phyloP scores from a whole-genome alignment of 2,888 invertebrate genomes.

The Caenorhabditis japonica region DNA sequence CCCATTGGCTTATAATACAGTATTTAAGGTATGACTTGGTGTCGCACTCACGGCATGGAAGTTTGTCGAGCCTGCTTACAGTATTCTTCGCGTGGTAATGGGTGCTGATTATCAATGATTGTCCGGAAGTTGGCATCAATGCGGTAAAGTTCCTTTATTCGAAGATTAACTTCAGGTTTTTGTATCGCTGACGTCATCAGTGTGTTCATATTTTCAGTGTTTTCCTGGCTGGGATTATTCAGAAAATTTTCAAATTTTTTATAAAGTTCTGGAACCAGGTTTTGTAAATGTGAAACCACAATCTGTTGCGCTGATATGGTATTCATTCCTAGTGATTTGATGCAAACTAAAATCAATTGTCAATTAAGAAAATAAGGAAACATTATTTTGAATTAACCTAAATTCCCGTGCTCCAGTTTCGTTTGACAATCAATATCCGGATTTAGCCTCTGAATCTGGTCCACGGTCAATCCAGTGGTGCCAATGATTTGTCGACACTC shows the following conservation, averaged over 20 bases:
- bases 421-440: slow-evolving; percentile 8
- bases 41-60: neutral
- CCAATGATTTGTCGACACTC: slow-evolving; percentile 12
- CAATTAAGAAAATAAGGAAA: no score
- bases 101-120: slow-evolving; percentile 34
- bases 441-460: slow-evolving; percentile 11
- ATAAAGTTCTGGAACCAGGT: slow-evolving; percentile 8
- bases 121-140: slow-evolving; percentile 16
- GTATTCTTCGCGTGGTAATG: slow-evolving; percentile 17
- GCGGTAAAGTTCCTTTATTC: slow-evolving; percentile 28
- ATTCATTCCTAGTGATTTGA: slow-evolving; percentile 15
- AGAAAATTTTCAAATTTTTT: slow-evolving; percentile 10
- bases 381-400: neutral
- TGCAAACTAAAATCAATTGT: slow-evolving; percentile 17
- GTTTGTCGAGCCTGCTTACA: slow-evolving; percentile 11
- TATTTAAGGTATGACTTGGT: no score
- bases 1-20: no score
- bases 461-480: slow-evolving; percentile 3
- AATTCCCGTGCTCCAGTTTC: slow-evolving; percentile 9
- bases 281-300: slow-evolving; percentile 8
- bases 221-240: slow-evolving; percentile 13
- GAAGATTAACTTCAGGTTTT: slow-evolving; percentile 15
- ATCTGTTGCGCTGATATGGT: slow-evolving; percentile 20
- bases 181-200: neutral
- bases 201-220: slow-evolving; percentile 16